phyloP scores from a whole-genome alignment of 2,888 invertebrate species.

The Pteria penguin region DNA sequence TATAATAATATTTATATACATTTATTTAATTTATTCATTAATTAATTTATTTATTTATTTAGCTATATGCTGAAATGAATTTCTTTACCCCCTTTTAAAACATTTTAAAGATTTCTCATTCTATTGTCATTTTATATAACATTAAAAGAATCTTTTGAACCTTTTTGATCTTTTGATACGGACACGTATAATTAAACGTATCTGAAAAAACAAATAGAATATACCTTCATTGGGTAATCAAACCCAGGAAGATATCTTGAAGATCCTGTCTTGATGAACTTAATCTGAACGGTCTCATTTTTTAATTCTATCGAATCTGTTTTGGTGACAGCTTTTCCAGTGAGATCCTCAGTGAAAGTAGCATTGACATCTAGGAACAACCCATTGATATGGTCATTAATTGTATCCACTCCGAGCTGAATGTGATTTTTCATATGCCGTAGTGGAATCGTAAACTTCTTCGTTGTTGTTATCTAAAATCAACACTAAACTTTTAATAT shows the following conservation, averaged over 20 bases:
- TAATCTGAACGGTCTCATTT: not conserved
- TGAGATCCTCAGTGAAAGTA: constrained; percentile 10
- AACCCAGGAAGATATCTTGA: constrained; percentile 4
- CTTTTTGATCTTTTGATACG: too few species aligned
- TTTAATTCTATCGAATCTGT: not conserved
- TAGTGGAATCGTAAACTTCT: constrained; percentile 20
- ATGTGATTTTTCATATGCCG: not conserved
- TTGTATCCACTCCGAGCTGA: not conserved
- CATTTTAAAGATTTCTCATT: too few species aligned
- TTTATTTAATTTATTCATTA: too few species aligned
- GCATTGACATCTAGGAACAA: not conserved
- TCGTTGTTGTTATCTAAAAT: not conserved
- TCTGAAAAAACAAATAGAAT: too few species aligned
- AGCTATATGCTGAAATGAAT: too few species aligned
- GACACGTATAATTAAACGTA: too few species aligned
- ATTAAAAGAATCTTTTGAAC: too few species aligned
- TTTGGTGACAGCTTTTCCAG: not conserved
- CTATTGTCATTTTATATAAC: too few species aligned
- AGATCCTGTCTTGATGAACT: not conserved
- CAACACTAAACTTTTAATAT: too few species aligned
- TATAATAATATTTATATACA: too few species aligned
- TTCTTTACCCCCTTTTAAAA: too few species aligned
- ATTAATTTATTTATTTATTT: too few species aligned
- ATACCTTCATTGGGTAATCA: constrained; percentile 4
- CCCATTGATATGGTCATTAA: constrained; percentile 6